These are phyloP conservation scores for Eristalinus sepulchralis DNA, from an alignment of 2,888 invertebrate genomes.

Conservation along the genomic window DNA sequence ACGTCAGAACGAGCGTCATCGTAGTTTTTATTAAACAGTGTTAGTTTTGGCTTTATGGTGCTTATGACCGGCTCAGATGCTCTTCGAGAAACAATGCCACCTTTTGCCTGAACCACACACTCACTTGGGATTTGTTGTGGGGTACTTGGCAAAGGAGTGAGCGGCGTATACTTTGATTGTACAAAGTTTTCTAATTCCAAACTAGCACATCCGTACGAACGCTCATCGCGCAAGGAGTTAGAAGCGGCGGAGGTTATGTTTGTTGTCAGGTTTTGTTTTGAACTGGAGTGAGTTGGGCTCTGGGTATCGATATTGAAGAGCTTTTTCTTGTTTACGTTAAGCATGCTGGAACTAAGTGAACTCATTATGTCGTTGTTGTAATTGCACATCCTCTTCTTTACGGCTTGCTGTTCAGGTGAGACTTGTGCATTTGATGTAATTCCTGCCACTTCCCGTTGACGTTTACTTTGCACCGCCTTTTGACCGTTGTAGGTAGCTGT, in stretches of 20 bases:
- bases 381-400: constrained; percentile 77
- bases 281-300: constrained; percentile 14
- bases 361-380: constrained; percentile 79
- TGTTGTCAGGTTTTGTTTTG: background rate
- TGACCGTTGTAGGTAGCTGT: constrained; percentile 40
- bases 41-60: constrained; percentile 76
- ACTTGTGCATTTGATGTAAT: constrained; percentile 54
- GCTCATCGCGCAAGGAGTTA: constrained; percentile 1
- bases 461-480: constrained; percentile 72
- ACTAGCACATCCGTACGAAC: constrained; percentile 7
- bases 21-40: constrained; percentile 77
- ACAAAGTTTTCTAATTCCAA: constrained; percentile 1
- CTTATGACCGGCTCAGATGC: constrained; percentile 44
- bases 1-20: constrained; percentile 49
- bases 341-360: constrained; percentile 79
- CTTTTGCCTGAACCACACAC: background rate
- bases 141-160: constrained; percentile 66
- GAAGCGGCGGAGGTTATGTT: background rate
- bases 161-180: constrained; percentile 47
- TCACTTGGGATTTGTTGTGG: constrained; percentile 1
- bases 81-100: constrained; percentile 18
- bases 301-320: constrained; percentile 49
- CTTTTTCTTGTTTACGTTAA: constrained; percentile 75
- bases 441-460: constrained; percentile 75
- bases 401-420: constrained; percentile 76